phyloP scores from a whole-genome alignment of 2,797 vertebrate genomes.

The Cuniculus paca region DNA sequence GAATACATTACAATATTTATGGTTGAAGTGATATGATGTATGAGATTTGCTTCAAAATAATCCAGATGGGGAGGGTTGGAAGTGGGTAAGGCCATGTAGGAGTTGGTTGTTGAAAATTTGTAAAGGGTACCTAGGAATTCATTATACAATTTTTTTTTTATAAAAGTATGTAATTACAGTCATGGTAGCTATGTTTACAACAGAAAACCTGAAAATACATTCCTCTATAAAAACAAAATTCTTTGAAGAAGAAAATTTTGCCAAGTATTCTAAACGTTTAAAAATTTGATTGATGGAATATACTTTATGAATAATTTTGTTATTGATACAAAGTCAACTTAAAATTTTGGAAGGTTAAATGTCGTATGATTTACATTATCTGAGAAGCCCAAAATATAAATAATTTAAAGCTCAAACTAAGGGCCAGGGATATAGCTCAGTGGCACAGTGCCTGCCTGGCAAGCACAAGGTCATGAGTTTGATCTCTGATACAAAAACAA shows the following conservation, averaged over 20 bases:
- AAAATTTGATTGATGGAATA: background rate
- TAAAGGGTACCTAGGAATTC: background rate
- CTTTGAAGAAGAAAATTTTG: background rate
- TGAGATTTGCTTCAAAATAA: slow-evolving; percentile 9
- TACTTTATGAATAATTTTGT: background rate
- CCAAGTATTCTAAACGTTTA: slow-evolving; percentile 7
- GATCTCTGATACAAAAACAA: too few relatives aligned
- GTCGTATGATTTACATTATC: background rate
- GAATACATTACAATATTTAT: background rate
- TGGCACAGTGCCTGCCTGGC: too few relatives aligned
- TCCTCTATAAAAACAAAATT: slow-evolving; percentile 50
- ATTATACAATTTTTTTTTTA: background rate
- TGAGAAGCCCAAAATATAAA: background rate
- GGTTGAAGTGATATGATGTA: background rate
- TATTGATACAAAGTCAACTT: slow-evolving; percentile 27
- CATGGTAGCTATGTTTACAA: background rate
- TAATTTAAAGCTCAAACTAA: background rate
- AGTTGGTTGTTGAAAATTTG: background rate
- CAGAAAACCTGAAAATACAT: background rate
- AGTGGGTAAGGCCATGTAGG: background rate
- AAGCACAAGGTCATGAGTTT: too few relatives aligned
- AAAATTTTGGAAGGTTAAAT: background rate
- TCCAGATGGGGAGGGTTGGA: background rate
- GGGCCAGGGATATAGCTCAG: too few relatives aligned
- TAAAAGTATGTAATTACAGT: background rate